Percentiles rank a stretch among this genome's conserved stretches.
phyloP scores from a whole-genome alignment of 2,888 invertebrate species.

The Noctua comes region DNA sequence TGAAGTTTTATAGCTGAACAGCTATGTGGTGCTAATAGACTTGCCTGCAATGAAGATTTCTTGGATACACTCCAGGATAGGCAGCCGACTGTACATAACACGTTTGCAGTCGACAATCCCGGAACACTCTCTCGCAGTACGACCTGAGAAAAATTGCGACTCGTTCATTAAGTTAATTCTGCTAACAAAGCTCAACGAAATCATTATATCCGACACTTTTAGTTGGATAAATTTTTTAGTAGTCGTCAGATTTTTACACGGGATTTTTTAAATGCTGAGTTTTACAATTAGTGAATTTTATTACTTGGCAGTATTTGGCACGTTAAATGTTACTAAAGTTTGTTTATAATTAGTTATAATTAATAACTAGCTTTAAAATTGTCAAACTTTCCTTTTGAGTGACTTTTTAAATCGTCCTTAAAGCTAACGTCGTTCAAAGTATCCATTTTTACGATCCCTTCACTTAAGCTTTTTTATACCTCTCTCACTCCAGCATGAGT shows the following conservation, averaged over 20 bases:
- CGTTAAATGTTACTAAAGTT: conserved; percentile 1
- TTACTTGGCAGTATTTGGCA: conserved; percentile 19
- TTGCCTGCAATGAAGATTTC: conserved; percentile 95
- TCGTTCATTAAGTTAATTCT: conserved; percentile 63
- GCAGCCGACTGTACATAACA: conserved; percentile 98
- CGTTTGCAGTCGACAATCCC: conserved; percentile 96
- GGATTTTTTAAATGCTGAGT: conserved; percentile 39
- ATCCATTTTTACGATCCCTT: background rate
- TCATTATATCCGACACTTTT: conserved; percentile 61
- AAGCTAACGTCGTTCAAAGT: background rate
- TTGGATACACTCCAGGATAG: conserved; percentile 97
- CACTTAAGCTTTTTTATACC: background rate
- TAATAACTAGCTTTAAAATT: background rate
- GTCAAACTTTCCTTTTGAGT: background rate
- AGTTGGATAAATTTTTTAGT: conserved; percentile 44
- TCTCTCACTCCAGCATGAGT: conserved; percentile 22
- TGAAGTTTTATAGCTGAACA: background rate
- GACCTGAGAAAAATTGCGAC: conserved; percentile 89
- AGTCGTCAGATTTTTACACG: conserved; percentile 32
- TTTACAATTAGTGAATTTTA: conserved; percentile 29
- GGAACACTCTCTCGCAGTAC: conserved; percentile 96
- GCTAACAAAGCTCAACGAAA: conserved; percentile 58
- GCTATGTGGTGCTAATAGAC: conserved; percentile 40
- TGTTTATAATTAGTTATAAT: no score
- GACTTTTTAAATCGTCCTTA: no score